Conservation (phyloP, 2,888 invertebrate genomes). For the Tetramorium bicarinatum region DNA sequence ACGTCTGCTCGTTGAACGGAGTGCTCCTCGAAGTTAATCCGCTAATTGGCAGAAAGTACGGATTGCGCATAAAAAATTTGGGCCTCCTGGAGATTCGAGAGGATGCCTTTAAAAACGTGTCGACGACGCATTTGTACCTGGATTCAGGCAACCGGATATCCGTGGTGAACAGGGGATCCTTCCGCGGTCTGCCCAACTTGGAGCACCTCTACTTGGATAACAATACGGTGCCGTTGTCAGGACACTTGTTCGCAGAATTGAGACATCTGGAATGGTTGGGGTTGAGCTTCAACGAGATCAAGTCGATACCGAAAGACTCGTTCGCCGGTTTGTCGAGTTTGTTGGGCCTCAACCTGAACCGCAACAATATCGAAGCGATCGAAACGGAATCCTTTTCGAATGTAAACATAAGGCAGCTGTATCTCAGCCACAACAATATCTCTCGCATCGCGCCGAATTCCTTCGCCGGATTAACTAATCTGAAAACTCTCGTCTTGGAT, state of each 20-base stretch:
- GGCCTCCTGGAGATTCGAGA: slow-evolving; percentile 67
- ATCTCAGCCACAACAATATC: slow-evolving; percentile 85
- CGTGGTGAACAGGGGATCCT: slow-evolving; percentile 56
- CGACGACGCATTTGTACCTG: slow-evolving; percentile 55
- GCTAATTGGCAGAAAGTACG: slow-evolving; percentile 41
- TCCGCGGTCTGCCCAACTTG: slow-evolving; percentile 66
- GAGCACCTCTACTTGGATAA: slow-evolving; percentile 64
- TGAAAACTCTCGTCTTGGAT: slow-evolving; percentile 84
- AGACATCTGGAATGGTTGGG: slow-evolving; percentile 83
- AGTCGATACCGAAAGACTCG: slow-evolving; percentile 83
- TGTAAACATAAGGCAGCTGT: slow-evolving; percentile 78
- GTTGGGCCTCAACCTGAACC: slow-evolving; percentile 84
- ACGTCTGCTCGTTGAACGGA: slow-evolving; percentile 65
- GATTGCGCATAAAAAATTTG: slow-evolving; percentile 62
- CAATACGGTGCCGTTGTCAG: slow-evolving; percentile 75
- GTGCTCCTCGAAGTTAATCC: slow-evolving; percentile 66
- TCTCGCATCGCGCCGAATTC: slow-evolving; percentile 82
- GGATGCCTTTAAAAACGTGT: slow-evolving; percentile 69
- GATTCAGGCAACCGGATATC: slow-evolving; percentile 70
- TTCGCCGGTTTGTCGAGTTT: slow-evolving; percentile 84
- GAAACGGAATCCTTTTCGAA: slow-evolving; percentile 73
- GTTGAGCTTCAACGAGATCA: slow-evolving; percentile 84
- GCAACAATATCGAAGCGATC: slow-evolving; percentile 83
- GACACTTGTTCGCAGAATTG: slow-evolving; percentile 84
- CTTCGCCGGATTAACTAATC: slow-evolving; percentile 82